A percentile compares a stretch with the other conserved stretches of the same genome.
phyloP scores from a whole-genome alignment of 2,888 invertebrate species.

The Caenorhabditis macrosperma region DNA sequence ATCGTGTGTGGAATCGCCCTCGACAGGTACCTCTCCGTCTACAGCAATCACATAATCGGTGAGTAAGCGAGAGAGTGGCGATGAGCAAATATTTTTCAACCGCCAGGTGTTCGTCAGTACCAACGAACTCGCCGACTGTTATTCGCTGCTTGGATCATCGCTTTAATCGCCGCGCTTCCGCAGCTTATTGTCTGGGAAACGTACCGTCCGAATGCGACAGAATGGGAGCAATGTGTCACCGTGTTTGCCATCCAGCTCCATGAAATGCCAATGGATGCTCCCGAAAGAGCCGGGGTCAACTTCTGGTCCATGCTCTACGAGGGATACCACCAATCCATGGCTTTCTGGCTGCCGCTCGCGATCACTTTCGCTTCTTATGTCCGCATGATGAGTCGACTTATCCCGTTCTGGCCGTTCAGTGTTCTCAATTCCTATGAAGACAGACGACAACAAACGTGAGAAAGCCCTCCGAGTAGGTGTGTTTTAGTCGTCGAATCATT shows the following conservation, averaged over 20 bases:
- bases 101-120: slow-evolving; percentile 31
- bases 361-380: slow-evolving; percentile 53
- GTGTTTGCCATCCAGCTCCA: slow-evolving; percentile 61
- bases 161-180: slow-evolving; percentile 69
- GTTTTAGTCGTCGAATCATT: slow-evolving; percentile 9
- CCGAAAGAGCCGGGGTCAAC: slow-evolving; percentile 6
- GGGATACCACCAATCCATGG: slow-evolving; percentile 55
- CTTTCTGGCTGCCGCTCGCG: slow-evolving; percentile 62
- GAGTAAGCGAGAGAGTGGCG: not conserved
- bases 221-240: slow-evolving; percentile 73
- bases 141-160: slow-evolving; percentile 70
- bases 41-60: slow-evolving; percentile 75
- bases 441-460: slow-evolving; percentile 45
- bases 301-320: slow-evolving; percentile 63
- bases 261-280: slow-evolving; percentile 9
- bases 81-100: slow-evolving; percentile 1
- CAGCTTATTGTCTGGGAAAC: slow-evolving; percentile 75
- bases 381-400: slow-evolving; percentile 55
- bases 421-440: slow-evolving; percentile 41
- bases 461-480: not conserved
- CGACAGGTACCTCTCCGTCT: slow-evolving; percentile 74
- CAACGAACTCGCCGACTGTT: slow-evolving; percentile 57
- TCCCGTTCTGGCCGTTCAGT: slow-evolving; percentile 53
- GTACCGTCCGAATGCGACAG: slow-evolving; percentile 40
- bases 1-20: slow-evolving; percentile 74